Evolutionary conservation across 2,888 invertebrate species (phyloP).

Genomic region (Hedya salicella): DNA sequence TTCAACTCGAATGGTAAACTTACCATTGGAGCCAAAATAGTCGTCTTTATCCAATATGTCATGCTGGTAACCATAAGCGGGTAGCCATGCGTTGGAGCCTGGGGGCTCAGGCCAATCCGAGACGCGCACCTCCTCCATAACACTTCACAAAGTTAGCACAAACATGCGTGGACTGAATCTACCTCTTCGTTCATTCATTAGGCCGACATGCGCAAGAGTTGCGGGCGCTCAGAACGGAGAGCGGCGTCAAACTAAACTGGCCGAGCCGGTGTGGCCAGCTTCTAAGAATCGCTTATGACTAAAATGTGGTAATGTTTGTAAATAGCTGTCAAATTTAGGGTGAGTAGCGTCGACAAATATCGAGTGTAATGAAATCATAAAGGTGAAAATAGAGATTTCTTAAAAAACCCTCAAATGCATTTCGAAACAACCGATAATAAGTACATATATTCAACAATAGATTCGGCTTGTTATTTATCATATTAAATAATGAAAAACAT

Average conservation of each 20-base stretch:
- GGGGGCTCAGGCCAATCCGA: slow-evolving; percentile 88
- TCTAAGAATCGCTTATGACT: too few relatives aligned
- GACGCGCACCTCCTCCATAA: slow-evolving; percentile 87
- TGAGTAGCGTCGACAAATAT: too few relatives aligned
- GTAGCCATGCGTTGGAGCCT: slow-evolving; percentile 91
- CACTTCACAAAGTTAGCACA: slow-evolving; percentile 77
- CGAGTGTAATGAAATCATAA: too few relatives aligned
- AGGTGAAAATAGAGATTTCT: too few relatives aligned
- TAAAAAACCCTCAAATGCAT: too few relatives aligned
- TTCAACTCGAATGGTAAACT: slow-evolving; percentile 63
- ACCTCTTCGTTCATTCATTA: slow-evolving; percentile 82
- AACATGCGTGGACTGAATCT: slow-evolving; percentile 73
- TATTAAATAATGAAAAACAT: too few relatives aligned
- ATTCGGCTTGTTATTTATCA: too few relatives aligned
- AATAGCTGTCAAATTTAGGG: too few relatives aligned
- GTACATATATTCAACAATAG: too few relatives aligned
- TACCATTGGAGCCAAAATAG: slow-evolving; percentile 87
- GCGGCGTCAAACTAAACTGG: slow-evolving; percentile 68
- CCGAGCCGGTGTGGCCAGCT: slow-evolving; percentile 40
- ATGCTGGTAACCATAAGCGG: slow-evolving; percentile 91
- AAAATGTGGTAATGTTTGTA: too few relatives aligned
- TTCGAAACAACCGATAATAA: too few relatives aligned
- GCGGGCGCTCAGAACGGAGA: slow-evolving; percentile 74
- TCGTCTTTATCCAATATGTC: slow-evolving; percentile 87
- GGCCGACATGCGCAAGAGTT: slow-evolving; percentile 66